Conservation (phyloP, 2,797 vertebrate genomes). For the Hydrophis major region DNA sequence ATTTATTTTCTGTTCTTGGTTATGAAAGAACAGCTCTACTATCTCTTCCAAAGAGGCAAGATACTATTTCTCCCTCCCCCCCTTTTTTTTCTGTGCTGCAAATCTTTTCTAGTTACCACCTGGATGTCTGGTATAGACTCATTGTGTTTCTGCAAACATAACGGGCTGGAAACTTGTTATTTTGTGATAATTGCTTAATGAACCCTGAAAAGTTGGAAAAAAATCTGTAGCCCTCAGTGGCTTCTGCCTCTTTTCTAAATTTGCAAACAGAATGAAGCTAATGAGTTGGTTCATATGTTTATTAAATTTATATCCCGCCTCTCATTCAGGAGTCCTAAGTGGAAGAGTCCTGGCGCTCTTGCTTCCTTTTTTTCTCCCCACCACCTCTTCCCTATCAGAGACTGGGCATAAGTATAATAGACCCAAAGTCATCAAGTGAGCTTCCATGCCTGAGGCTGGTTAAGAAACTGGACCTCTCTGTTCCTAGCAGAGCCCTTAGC, state of each 20-base stretch:
- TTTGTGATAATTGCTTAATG: background rate
- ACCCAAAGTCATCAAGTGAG: background rate
- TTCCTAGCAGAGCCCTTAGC: background rate
- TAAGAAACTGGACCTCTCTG: background rate
- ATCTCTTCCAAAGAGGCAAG: background rate
- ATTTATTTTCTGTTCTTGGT: background rate
- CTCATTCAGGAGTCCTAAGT: background rate
- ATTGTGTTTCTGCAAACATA: background rate
- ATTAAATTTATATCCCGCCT: background rate
- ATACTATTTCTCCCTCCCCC: background rate
- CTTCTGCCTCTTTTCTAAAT: background rate
- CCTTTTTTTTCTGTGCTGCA: background rate
- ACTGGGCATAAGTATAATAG: background rate
- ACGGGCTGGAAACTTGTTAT: background rate
- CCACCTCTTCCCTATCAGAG: background rate
- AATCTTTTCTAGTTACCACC: background rate
- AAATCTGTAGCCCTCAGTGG: background rate
- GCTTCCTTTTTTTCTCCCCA: background rate
- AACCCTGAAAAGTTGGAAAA: background rate
- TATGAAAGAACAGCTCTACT: background rate
- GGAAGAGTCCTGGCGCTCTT: background rate
- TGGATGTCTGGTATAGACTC: background rate
- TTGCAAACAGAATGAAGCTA: background rate
- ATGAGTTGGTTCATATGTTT: background rate
- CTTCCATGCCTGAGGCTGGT: background rate